Evolutionary conservation across 2,888 invertebrate genomes (phyloP).

Genomic region (Idaea biselata): DNA sequence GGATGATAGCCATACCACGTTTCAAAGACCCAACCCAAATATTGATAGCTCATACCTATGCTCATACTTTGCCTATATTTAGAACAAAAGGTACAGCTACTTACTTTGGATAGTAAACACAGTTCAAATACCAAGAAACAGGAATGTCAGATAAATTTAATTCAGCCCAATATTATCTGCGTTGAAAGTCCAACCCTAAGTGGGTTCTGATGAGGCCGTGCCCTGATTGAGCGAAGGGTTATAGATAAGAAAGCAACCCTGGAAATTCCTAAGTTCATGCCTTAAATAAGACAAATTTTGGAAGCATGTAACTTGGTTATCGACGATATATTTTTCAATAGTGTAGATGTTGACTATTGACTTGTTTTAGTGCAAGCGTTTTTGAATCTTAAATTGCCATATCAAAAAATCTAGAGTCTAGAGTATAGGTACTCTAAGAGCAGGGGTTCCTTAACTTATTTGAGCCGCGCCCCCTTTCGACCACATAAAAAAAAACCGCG

Average conservation of each 20-base stretch:
- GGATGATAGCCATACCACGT: no score
- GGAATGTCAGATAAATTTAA: background rate
- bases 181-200: background rate
- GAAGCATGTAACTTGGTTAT: background rate
- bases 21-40: no score
- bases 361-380: no score
- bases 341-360: no score
- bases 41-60: no score
- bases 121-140: background rate
- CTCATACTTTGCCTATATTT: no score
- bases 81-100: background rate
- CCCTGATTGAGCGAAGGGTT: background rate
- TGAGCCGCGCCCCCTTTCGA: no score
- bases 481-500: no score
- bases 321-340: background rate
- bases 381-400: no score
- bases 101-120: background rate
- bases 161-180: background rate
- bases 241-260: background rate
- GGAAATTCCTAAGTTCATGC: constrained; percentile 2
- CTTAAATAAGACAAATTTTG: constrained; percentile 6
- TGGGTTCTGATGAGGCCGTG: constrained; percentile 1
- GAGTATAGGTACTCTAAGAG: no score
- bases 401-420: no score
- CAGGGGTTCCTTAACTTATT: no score